phyloP scores from a whole-genome alignment of 2,113 vertebrate genomes.

The Rhombomys opimus region DNA sequence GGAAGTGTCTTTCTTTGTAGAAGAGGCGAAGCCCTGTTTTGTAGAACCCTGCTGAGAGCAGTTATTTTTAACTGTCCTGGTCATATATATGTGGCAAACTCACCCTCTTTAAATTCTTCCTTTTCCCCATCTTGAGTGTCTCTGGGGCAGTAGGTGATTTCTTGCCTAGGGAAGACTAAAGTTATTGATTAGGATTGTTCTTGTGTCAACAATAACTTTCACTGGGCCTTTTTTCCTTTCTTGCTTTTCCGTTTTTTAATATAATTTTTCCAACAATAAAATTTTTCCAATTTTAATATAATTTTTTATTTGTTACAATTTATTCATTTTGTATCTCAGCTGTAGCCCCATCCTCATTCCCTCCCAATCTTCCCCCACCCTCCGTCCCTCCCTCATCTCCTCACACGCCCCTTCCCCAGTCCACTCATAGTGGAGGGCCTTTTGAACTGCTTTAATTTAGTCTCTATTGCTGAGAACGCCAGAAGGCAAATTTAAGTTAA shows the following conservation, averaged over 20 bases:
- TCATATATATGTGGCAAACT: neutral
- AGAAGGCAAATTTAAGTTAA: neutral
- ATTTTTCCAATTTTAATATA: no score
- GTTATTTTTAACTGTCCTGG: neutral
- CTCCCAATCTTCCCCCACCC: no score
- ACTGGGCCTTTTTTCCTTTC: no score
- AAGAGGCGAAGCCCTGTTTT: neutral
- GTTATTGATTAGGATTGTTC: neutral
- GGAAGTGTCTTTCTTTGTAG: neutral
- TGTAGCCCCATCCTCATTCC: no score
- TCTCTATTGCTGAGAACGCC: neutral
- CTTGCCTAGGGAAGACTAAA: neutral
- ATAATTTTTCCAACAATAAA: no score
- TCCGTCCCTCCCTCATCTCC: no score
- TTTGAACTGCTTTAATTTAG: neutral
- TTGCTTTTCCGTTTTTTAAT: no score
- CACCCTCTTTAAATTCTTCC: neutral
- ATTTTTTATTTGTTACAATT: no score
- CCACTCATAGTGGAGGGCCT: no score
- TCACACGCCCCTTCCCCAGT: no score
- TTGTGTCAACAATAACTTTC: neutral
- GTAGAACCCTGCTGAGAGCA: neutral
- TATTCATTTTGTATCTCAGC: no score
- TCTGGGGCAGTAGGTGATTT: neutral
- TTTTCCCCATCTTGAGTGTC: neutral